Evolutionary conservation across 2,797 vertebrate genomes (phyloP), one percentile per base, ranked within the genome.

Genomic region (Coluber constrictor): DNA sequence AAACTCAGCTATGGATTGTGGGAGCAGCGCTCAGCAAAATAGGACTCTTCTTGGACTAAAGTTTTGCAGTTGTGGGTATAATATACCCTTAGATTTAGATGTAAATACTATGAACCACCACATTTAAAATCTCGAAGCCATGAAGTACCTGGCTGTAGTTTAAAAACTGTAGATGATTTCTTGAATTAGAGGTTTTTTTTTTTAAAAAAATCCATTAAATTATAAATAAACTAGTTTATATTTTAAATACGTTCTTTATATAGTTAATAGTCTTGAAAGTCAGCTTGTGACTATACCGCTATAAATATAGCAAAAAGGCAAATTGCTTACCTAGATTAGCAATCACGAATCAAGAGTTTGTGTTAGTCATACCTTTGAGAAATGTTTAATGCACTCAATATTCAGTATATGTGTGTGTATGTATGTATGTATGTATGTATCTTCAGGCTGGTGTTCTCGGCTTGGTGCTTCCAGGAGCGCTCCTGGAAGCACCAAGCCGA

Each of bases 301-400:
- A 51, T 94, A 55, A 86, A 95, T 93, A 3, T 11, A 63, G 92
- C 89, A 97, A 96, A 95, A 16, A 4, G 90, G 90, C 91, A 96
- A 96, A 95, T 61, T 90, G 90, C 93, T 63, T 92, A 93, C 23
- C 92, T 83, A 66, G 94, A 88, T 94, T 93, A 95, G 92, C 90
- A 74, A 96, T 93, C 88, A 96, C 2, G 5, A 95, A 95, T 51
- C 91, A 63, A 27, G 94, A 95, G 96, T 95, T 94, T 91, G 61
- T 93, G 60, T 92, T 93, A 95, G 95, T 94, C 20, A 3, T 93
- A 95, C 91, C 92, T 60, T 93, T 95, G 93, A 93, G 92, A 95
- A 93, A 95, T 59, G 89, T 89, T 89, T 47, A 4, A 89, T 23
- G 23, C 54, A 63, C 9, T 61, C 70, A 63, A 29, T 37, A 12